Conservation (phyloP, 2,797 vertebrate genomes). For the Danio aesculapii region DNA sequence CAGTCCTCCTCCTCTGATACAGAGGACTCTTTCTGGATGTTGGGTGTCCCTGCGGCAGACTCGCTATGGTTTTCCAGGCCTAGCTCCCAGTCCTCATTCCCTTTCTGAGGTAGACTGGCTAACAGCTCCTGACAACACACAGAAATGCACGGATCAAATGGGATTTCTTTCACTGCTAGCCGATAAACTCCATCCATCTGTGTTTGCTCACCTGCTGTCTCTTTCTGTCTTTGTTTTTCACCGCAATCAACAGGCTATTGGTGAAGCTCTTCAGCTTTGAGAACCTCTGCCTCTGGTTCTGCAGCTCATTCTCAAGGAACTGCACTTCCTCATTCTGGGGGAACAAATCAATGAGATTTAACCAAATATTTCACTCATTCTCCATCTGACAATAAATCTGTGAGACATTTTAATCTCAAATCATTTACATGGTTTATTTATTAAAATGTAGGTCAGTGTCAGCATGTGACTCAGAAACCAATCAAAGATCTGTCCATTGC, state of each 20-base stretch:
- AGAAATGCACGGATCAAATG: slow-evolving; percentile 2
- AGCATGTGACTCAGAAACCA: no score
- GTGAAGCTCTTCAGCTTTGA: slow-evolving; percentile 91
- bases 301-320: slow-evolving; percentile 93
- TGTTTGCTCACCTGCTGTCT: slow-evolving; percentile 87
- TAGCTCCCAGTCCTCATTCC: slow-evolving; percentile 89
- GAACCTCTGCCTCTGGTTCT: slow-evolving; percentile 94
- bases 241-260: slow-evolving; percentile 88
- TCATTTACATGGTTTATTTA: no score
- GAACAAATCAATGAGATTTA: slow-evolving; percentile 8
- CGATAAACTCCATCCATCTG: neutral
- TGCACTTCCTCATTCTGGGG: slow-evolving; percentile 94
- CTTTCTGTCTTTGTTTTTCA: slow-evolving; percentile 89
- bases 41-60: slow-evolving; percentile 66
- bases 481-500: no score
- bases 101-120: slow-evolving; percentile 92
- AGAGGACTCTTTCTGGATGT: slow-evolving; percentile 82
- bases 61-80: slow-evolving; percentile 78
- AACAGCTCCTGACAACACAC: slow-evolving; percentile 85
- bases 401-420: no score
- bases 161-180: neutral
- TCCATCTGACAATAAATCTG: no score
- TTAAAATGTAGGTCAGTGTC: no score
- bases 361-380: neutral
- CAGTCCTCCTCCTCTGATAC: slow-evolving; percentile 90